Evolutionary conservation across 2,797 vertebrate genomes (phyloP).

Genomic region (Parambassis ranga): DNA sequence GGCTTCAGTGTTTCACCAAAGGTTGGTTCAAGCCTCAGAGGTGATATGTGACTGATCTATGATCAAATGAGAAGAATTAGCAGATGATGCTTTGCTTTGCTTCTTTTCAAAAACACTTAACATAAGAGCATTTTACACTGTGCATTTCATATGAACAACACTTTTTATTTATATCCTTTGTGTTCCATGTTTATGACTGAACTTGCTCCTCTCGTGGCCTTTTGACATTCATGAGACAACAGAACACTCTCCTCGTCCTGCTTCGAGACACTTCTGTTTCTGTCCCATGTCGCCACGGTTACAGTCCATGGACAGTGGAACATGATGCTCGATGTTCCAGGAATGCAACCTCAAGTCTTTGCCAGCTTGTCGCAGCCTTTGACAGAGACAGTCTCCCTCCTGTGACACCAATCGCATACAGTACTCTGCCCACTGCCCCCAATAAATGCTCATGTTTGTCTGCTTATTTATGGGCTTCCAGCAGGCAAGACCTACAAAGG

Average conservation of each 20-base stretch:
- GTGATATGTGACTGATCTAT: background rate
- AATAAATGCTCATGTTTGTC: background rate
- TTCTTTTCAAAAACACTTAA: background rate
- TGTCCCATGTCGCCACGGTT: constrained; percentile 50
- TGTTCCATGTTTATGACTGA: background rate
- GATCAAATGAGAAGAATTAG: background rate
- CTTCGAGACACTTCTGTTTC: constrained; percentile 34
- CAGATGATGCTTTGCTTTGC: background rate
- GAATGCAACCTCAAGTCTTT: constrained; percentile 56
- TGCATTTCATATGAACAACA: constrained; percentile 5
- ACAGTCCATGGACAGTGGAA: constrained; percentile 42
- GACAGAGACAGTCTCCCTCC: constrained; percentile 45
- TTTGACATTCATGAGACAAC: constrained; percentile 40
- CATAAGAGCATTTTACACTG: background rate
- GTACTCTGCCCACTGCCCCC: background rate
- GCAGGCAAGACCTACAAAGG: background rate
- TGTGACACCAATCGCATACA: constrained; percentile 48
- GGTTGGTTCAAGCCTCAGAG: too few relatives aligned
- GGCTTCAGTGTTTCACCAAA: too few relatives aligned
- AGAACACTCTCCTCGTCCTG: constrained; percentile 2
- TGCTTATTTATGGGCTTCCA: constrained; percentile 18
- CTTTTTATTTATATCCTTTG: constrained; percentile 7
- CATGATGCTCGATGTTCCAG: constrained; percentile 67
- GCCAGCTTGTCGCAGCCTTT: constrained; percentile 40
- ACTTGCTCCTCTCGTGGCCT: background rate